These are phyloP conservation scores for Rhimphoctona megacephalus DNA, from an alignment of 2,888 invertebrate species.

Conservation along the genomic window DNA sequence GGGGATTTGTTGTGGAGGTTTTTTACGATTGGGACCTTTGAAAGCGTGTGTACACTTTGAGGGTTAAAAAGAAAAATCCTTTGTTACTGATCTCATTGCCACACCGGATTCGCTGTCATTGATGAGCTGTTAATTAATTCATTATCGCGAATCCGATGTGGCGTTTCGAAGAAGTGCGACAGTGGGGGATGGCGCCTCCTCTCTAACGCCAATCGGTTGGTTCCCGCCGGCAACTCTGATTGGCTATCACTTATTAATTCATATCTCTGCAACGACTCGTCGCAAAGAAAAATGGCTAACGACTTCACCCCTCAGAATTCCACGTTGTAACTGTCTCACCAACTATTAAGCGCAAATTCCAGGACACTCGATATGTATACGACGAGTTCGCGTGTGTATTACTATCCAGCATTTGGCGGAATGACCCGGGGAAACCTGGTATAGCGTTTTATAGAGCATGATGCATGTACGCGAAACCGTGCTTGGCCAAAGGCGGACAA, in stretches of 20 bases:
- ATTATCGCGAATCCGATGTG: too few species aligned
- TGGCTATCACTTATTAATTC: neutral
- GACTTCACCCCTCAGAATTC: neutral
- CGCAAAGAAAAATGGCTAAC: neutral
- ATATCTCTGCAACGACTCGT: neutral
- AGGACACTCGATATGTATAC: neutral
- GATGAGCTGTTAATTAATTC: neutral
- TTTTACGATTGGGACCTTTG: too few species aligned
- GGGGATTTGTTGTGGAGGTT: too few species aligned
- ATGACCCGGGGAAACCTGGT: conserved; percentile 58
- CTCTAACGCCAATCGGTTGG: neutral
- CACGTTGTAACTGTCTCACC: neutral
- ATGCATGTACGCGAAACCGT: conserved; percentile 47
- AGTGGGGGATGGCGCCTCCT: too few species aligned
- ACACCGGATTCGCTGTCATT: neutral
- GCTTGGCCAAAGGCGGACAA: conserved; percentile 39
- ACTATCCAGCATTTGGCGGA: conserved; percentile 60
- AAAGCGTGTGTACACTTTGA: too few species aligned
- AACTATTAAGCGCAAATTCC: neutral
- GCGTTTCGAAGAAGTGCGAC: too few species aligned
- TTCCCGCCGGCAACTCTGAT: neutral
- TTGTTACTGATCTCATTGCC: neutral
- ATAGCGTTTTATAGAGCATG: conserved; percentile 59
- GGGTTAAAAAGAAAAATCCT: neutral
- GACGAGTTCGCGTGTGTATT: conserved; percentile 34